These are phyloP conservation scores for Cyanoliseus patagonus DNA, from an alignment of 2,113 vertebrate genomes.

Conservation along the genomic window DNA sequence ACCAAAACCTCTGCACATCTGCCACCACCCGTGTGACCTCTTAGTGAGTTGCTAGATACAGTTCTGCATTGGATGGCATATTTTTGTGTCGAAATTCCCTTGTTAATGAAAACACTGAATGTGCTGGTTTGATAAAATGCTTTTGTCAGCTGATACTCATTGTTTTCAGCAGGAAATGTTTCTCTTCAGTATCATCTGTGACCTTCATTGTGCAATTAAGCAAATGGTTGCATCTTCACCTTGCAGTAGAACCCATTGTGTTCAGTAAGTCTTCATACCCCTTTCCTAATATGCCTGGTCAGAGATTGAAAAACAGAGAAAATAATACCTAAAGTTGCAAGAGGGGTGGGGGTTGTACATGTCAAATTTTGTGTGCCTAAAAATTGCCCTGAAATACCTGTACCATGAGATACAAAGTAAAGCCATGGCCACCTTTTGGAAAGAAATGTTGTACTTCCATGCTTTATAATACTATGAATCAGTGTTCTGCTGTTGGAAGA, in stretches of 20 bases:
- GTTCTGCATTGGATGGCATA: constrained; percentile 19
- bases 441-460: not conserved
- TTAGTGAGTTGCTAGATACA: not conserved
- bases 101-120: constrained; percentile 13
- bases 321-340: not conserved
- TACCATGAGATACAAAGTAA: not conserved
- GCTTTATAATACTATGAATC: not conserved
- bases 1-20: not conserved
- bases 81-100: constrained; percentile 13
- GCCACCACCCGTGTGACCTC: not conserved
- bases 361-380: not conserved
- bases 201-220: not conserved
- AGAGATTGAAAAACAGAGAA: not conserved
- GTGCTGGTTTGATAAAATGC: constrained; percentile 33
- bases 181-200: not conserved
- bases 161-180: constrained; percentile 28
- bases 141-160: constrained; percentile 15
- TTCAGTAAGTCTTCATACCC: not conserved
- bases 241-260: not conserved
- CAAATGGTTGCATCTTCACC: not conserved
- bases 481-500: not conserved
- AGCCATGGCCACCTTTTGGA: constrained; percentile 14
- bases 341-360: not conserved
- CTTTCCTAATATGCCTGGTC: not conserved
- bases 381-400: not conserved